These are phyloP conservation scores for Philaenus spumarius DNA, from an alignment of 1,140 invertebrate genomes.

Conservation along the genomic window DNA sequence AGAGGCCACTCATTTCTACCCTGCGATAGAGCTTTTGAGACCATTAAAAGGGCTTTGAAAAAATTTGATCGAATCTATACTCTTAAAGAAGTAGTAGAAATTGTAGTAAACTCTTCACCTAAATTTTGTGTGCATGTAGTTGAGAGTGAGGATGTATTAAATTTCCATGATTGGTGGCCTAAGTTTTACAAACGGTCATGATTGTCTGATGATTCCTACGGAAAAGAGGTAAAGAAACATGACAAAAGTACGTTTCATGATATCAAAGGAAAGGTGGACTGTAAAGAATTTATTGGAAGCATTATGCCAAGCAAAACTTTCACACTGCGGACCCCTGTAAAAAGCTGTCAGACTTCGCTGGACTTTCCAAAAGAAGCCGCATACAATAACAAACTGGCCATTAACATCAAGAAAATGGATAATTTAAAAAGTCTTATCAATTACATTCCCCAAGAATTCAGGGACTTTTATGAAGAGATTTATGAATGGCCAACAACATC, in stretches of 20 bases:
- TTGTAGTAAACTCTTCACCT: slow-evolving; percentile 6
- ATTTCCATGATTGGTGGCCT: slow-evolving; percentile 18
- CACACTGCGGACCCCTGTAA: background rate
- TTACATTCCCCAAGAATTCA: slow-evolving; percentile 1
- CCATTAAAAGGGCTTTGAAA: slow-evolving; percentile 7
- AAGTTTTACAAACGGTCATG: slow-evolving; percentile 13
- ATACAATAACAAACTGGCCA: slow-evolving; percentile 2
- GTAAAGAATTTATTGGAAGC: slow-evolving; percentile 4
- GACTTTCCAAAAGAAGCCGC: background rate
- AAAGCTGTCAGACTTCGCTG: background rate
- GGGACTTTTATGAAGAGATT: slow-evolving; percentile 1
- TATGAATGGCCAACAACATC: slow-evolving; percentile 2
- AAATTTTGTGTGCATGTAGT: slow-evolving; percentile 15
- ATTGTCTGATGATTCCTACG: background rate
- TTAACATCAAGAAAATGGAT: slow-evolving; percentile 4
- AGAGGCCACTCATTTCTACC: slow-evolving; percentile 20
- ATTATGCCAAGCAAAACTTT: background rate
- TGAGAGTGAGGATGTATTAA: slow-evolving; percentile 9
- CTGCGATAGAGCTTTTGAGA: too few species aligned
- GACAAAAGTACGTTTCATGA: slow-evolving; percentile 9
- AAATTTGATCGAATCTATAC: slow-evolving; percentile 11
- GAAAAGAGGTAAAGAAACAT: background rate
- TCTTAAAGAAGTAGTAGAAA: slow-evolving; percentile 7
- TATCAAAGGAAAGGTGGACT: background rate
- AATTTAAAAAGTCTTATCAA: slow-evolving; percentile 1